These are phyloP conservation scores for Hipposideros armiger DNA, from an alignment of 2,113 vertebrate species.

Conservation along the genomic window DNA sequence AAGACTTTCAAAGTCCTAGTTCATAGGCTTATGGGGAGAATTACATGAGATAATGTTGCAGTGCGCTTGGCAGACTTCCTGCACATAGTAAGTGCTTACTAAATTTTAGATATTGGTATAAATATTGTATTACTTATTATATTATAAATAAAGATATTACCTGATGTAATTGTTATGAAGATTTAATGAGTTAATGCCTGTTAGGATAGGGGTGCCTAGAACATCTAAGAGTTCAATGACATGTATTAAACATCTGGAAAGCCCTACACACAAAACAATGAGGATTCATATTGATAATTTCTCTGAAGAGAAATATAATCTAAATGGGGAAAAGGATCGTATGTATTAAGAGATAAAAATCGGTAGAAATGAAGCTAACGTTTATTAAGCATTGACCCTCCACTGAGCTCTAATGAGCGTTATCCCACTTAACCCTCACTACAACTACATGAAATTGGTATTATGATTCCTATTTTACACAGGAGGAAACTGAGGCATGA, in stretches of 20 bases:
- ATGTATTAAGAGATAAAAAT: conserved; percentile 47
- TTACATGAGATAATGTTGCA: background rate
- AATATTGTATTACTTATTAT: background rate
- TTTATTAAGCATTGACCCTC: conserved; percentile 42
- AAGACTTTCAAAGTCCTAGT: conserved; percentile 38
- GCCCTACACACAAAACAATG: background rate
- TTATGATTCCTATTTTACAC: background rate
- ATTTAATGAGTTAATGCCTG: background rate
- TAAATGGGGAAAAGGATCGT: background rate
- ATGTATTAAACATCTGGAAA: conserved; percentile 35
- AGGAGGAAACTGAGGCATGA: background rate
- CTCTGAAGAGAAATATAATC: conserved; percentile 30
- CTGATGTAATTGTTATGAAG: background rate
- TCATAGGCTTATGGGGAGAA: background rate
- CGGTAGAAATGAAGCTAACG: conserved; percentile 8
- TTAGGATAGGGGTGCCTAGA: background rate
- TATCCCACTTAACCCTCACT: background rate
- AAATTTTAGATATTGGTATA: background rate
- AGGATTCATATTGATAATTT: conserved; percentile 35
- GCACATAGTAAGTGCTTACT: conserved; percentile 9
- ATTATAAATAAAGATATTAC: conserved; percentile 20
- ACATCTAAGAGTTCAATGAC: background rate
- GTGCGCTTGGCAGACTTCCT: background rate
- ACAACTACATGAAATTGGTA: background rate
- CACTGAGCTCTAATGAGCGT: background rate